Percentiles rank a stretch among this genome's conserved stretches.
Evolutionary conservation across 2,113 vertebrate species (phyloP).

Genomic region (Variabilichromis moorii): DNA sequence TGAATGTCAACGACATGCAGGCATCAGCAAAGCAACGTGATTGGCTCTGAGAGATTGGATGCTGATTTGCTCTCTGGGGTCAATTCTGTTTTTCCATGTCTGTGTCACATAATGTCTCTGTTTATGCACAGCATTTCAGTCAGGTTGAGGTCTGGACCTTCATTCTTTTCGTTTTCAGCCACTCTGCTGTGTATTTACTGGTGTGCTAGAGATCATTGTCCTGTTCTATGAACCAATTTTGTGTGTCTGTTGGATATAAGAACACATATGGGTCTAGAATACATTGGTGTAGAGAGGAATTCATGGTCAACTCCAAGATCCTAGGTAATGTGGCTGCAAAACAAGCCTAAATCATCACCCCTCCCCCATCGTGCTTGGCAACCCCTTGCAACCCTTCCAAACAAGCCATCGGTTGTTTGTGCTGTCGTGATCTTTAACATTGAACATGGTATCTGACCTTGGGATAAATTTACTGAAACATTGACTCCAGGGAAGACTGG

Average conservation of each 20-base stretch:
- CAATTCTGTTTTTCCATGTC: neutral
- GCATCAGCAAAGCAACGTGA: neutral
- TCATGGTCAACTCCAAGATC: neutral
- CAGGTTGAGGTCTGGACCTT: neutral
- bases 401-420: neutral
- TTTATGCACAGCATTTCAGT: neutral
- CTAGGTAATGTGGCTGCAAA: neutral
- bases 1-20: accelerated
- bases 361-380: neutral
- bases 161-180: neutral
- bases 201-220: neutral
- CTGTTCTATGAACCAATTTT: neutral
- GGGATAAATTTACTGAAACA: neutral
- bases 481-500: neutral
- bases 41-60: neutral
- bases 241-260: neutral
- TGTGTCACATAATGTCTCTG: neutral
- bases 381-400: neutral
- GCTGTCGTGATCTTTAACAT: neutral
- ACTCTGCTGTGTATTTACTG: accelerated
- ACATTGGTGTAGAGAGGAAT: neutral
- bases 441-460: accelerated
- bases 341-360: neutral
- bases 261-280: neutral
- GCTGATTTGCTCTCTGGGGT: neutral